These are phyloP conservation scores for Smittia aterrima DNA, from an alignment of 2,888 invertebrate species.

Conservation along the genomic window DNA sequence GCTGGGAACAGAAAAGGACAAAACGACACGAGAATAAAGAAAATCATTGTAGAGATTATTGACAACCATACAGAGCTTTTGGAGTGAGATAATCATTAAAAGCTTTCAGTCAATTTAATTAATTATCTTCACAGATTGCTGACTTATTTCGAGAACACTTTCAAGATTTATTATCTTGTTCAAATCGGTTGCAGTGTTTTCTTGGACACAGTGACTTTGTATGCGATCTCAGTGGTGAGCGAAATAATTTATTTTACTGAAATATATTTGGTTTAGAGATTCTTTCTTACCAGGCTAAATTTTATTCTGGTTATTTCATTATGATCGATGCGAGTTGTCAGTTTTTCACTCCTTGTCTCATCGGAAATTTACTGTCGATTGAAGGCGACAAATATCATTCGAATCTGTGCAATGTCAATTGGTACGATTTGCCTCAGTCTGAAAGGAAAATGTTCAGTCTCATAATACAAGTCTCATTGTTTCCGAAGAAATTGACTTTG, in stretches of 20 bases:
- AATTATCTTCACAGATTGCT: neutral
- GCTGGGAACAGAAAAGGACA: neutral
- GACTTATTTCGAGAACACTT: neutral
- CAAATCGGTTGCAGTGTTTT: neutral
- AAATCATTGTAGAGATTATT: neutral
- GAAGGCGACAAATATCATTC: neutral
- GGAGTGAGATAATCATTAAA: neutral
- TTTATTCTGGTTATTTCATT: neutral
- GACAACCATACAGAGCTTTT: neutral
- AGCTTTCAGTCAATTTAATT: neutral
- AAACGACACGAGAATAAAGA: neutral
- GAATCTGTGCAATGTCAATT: neutral
- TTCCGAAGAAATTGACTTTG: neutral
- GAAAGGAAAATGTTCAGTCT: neutral
- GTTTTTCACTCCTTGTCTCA: neutral
- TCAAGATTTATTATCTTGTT: neutral
- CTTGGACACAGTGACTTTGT: neutral
- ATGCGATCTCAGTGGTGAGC: neutral
- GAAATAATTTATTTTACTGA: neutral
- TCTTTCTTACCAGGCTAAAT: neutral
- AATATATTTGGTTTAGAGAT: neutral
- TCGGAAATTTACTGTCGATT: neutral
- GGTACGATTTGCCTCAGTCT: neutral
- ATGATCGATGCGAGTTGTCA: neutral
- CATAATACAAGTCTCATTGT: neutral